Evolutionary conservation across 2,113 vertebrate genomes (phyloP).

Genomic region (Pelodiscus sinensis): DNA sequence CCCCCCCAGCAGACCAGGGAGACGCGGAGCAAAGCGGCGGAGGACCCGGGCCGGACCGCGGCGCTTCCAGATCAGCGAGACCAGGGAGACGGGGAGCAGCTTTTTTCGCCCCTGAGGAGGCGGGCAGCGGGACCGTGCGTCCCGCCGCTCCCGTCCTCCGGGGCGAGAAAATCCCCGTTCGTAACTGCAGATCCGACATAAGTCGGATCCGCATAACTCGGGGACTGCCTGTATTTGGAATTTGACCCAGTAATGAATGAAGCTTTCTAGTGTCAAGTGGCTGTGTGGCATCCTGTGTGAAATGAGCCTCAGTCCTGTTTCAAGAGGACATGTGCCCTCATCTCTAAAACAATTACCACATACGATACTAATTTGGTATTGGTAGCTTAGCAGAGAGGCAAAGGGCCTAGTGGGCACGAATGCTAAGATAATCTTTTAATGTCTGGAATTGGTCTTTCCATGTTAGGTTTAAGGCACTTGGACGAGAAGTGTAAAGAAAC

Average conservation of each 20-base stretch:
- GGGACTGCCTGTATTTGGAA: too few relatives aligned
- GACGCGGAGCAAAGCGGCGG: too few relatives aligned
- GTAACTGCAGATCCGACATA: too few relatives aligned
- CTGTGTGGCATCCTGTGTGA: neutral
- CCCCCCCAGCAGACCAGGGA: too few relatives aligned
- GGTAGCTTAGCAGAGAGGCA: neutral
- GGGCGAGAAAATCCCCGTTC: too few relatives aligned
- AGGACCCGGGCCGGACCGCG: too few relatives aligned
- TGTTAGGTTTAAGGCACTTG: neutral
- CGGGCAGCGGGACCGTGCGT: too few relatives aligned
- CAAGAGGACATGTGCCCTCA: neutral
- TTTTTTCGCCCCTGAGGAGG: too few relatives aligned
- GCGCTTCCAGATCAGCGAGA: too few relatives aligned
- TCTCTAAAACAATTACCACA: neutral
- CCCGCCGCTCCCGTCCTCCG: too few relatives aligned
- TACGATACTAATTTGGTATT: neutral
- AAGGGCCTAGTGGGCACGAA: neutral
- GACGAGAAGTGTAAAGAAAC: neutral
- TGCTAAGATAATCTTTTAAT: fast-evolving
- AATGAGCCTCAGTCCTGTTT: neutral
- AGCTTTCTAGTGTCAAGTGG: neutral
- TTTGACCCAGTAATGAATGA: slow-evolving; percentile 12
- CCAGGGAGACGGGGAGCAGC: too few relatives aligned
- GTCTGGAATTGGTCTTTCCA: neutral
- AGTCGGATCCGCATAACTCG: too few relatives aligned